phyloP scores from a whole-genome alignment of 1,140 invertebrate genomes.

The Drosophila punjabiensis region DNA sequence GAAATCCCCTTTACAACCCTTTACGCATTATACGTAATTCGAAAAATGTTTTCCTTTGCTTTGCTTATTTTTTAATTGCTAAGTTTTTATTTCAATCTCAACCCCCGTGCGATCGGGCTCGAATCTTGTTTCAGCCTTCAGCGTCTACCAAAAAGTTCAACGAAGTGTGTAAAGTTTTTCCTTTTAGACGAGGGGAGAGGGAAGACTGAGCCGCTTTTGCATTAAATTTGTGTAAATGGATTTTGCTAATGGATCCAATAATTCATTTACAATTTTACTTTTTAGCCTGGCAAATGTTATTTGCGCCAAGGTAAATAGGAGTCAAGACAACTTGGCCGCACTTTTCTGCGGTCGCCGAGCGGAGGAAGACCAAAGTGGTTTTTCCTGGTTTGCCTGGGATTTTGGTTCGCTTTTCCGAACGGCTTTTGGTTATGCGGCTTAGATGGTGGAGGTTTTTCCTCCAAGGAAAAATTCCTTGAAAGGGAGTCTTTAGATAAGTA shows the following conservation, averaged over 20 bases:
- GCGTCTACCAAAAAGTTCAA: conserved; percentile 68
- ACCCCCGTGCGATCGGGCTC: conserved; percentile 3
- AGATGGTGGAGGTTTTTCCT: conserved; percentile 10
- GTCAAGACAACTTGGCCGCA: conserved; percentile 64
- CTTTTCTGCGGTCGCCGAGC: conserved; percentile 62
- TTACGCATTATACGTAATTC: conserved; percentile 72
- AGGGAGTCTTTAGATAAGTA: not conserved
- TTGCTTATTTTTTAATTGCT: conserved; percentile 80
- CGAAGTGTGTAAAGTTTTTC: conserved; percentile 78
- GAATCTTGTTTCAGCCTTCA: conserved; percentile 14
- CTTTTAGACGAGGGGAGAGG: not conserved
- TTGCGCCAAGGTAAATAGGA: conserved; percentile 75
- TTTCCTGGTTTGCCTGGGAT: not conserved
- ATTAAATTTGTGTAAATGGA: conserved; percentile 85
- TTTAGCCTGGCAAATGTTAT: conserved; percentile 74
- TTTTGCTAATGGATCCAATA: conserved; percentile 85
- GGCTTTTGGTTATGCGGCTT: not conserved
- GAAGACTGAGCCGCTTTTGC: conserved; percentile 61
- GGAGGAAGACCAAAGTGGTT: conserved; percentile 19
- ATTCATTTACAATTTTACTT: conserved; percentile 85
- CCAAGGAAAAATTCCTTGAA: conserved; percentile 5
- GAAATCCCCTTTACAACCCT: conserved; percentile 59
- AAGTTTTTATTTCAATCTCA: conserved; percentile 70
- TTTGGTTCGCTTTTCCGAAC: conserved; percentile 11
- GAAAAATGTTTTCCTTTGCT: conserved; percentile 74